Conservation (phyloP, 1,140 invertebrate species). For the Ridgeia piscesae region DNA sequence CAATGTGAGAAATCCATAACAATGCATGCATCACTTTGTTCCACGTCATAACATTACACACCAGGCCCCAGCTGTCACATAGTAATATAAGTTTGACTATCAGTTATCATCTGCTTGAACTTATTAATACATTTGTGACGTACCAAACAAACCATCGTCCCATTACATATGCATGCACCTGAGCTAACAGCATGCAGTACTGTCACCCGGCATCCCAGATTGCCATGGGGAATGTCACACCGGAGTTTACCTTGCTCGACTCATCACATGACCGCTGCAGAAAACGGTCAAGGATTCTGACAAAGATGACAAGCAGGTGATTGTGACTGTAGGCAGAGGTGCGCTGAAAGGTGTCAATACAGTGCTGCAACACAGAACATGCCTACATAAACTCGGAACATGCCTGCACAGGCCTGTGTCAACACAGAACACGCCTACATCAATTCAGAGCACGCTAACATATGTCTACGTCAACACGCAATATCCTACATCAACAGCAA, state of each 20-base stretch:
- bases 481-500: not conserved
- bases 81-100: not conserved
- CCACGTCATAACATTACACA: not conserved
- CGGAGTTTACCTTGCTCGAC: not conserved
- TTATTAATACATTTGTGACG: not conserved
- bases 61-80: not conserved
- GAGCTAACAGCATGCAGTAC: not conserved
- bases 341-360: not conserved
- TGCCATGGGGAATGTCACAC: not conserved
- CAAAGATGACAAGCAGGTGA: slow-evolving; percentile 4
- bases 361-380: slow-evolving; percentile 4
- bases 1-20: not conserved
- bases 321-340: not conserved
- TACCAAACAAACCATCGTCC: not conserved
- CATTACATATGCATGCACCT: not conserved
- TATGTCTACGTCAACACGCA: not conserved
- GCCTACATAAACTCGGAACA: not conserved
- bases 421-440: not conserved
- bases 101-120: not conserved
- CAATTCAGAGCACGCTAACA: not conserved
- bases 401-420: not conserved
- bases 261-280: not conserved
- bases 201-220: not conserved
- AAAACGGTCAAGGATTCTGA: not conserved
- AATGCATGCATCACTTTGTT: not conserved